Evolutionary conservation across 2,797 vertebrate species (phyloP).

Genomic region (Coranthus polyacanthus): DNA sequence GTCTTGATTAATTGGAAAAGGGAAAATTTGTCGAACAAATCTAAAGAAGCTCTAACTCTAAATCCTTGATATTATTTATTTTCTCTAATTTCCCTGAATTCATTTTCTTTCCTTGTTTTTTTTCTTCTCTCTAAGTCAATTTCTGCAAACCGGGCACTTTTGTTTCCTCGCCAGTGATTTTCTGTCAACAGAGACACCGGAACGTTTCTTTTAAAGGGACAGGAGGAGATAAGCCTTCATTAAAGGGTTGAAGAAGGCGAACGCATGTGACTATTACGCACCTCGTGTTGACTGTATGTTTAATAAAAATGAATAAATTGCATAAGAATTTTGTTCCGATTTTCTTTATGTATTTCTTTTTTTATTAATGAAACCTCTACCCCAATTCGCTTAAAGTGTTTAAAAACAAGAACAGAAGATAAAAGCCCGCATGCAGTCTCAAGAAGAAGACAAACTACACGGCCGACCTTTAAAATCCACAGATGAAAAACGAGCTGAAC

Average conservation of each 20-base stretch:
- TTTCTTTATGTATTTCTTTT: too few species aligned
- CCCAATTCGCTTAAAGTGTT: too few species aligned
- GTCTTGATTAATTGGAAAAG: constrained; percentile 9
- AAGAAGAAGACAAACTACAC: neutral
- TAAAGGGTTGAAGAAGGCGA: constrained; percentile 27
- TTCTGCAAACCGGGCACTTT: constrained; percentile 68
- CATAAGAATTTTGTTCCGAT: too few species aligned
- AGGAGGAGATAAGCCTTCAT: constrained; percentile 41
- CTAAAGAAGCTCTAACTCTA: neutral
- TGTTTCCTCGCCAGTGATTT: constrained; percentile 67
- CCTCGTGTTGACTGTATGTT: neutral
- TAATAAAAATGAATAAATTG: too few species aligned
- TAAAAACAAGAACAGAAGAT: neutral
- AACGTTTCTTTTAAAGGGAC: constrained; percentile 55
- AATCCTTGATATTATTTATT: neutral
- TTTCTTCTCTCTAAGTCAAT: constrained; percentile 17
- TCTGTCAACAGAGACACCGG: constrained; percentile 71
- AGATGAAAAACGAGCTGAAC: constrained; percentile 50
- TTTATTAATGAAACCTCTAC: too few species aligned
- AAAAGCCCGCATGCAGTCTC: neutral
- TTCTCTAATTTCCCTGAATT: constrained; percentile 11
- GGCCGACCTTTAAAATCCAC: constrained; percentile 36
- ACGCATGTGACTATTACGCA: constrained; percentile 1
- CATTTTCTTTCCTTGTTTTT: neutral
- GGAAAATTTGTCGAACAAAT: neutral